Evolutionary conservation across 2,888 invertebrate genomes (phyloP).

Genomic region (Chymomyza fuscimana): DNA sequence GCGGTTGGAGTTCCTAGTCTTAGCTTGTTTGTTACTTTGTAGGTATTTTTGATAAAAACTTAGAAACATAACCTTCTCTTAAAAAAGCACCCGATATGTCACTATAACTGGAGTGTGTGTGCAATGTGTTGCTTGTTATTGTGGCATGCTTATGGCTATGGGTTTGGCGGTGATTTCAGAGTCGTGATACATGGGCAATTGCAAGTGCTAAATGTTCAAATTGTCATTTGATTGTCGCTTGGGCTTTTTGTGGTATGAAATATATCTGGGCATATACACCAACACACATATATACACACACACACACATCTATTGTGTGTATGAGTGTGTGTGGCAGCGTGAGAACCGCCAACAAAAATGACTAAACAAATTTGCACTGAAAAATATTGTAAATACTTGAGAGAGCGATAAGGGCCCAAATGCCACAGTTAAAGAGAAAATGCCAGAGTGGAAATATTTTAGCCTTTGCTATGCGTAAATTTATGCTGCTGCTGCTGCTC

Average conservation of each 20-base stretch:
- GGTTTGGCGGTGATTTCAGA: constrained; percentile 38
- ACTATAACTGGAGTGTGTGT: background rate
- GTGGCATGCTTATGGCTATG: constrained; percentile 23
- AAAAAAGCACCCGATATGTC: background rate
- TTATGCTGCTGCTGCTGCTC: constrained; percentile 35
- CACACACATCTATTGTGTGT: background rate
- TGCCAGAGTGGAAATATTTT: constrained; percentile 62
- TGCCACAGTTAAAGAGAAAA: constrained; percentile 50
- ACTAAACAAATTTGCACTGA: constrained; percentile 71
- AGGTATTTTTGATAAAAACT: too few relatives aligned
- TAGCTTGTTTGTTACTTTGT: too few relatives aligned
- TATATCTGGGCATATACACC: background rate
- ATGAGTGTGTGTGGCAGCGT: constrained; percentile 57
- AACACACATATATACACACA: background rate
- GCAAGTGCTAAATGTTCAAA: constrained; percentile 59
- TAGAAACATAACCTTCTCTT: too few relatives aligned
- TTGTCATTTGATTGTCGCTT: constrained; percentile 58
- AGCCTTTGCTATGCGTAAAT: constrained; percentile 20
- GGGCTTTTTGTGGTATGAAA: constrained; percentile 1
- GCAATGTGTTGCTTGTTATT: constrained; percentile 8
- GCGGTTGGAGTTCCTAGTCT: too few relatives aligned
- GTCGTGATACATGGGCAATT: constrained; percentile 53
- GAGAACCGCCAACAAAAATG: constrained; percentile 72
- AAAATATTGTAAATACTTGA: constrained; percentile 41
- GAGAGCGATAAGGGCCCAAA: constrained; percentile 59